Evolutionary conservation across 1,140 invertebrate species (phyloP), one percentile per base, ranked within the genome.

Genomic region (Aphaenogaster ashmeadi): DNA sequence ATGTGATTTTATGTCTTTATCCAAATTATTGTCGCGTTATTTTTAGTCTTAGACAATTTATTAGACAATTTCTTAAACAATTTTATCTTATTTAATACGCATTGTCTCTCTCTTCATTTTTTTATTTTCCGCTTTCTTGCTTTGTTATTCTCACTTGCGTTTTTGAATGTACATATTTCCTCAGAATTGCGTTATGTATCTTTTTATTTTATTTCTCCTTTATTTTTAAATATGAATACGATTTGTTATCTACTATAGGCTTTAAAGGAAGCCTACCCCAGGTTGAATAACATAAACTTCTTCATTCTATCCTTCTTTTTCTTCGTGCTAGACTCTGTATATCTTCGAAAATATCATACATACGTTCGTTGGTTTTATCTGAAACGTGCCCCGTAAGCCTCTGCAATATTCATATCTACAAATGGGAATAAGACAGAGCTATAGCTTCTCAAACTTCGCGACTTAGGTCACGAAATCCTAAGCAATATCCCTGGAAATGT

Each of bases 331-430:
- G 44, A 78, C 11, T 13, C 18, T 15, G 9, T 33, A 33, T 27
- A 36, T 33, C 27, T 47, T 3, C 11, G 41, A 79, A 66, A 64
- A 47, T 79, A 33, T 78, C 47, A 64, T 66, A 79, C 44, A 47
- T 60, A 36, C 41, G 58, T 78, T 66, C 27, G 27, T 58, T 33
- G 58, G 41, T 47, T 66, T 66, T 50, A 66, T 27, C 15, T 36
- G 9, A 44, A 79, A 66, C 41, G 41, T 79, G 77, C 11, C 27
- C 27, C 27, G 27, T 13, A 47, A 79, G 44, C 41, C 9, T 36
- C 33, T 79, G 44, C 77, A 79, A 79, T 66, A 79, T 79, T 79
- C 27, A 79, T 18, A 27, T 47, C 58, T 79, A 79, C 77, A 64
- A 79, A 64, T 79, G 58, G 77, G 13, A 47, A 64, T 64, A 47